A percentile compares a stretch with the other conserved stretches of the same genome.
Conservation (phyloP, 1,140 invertebrate genomes). For the Heliconius congener region DNA sequence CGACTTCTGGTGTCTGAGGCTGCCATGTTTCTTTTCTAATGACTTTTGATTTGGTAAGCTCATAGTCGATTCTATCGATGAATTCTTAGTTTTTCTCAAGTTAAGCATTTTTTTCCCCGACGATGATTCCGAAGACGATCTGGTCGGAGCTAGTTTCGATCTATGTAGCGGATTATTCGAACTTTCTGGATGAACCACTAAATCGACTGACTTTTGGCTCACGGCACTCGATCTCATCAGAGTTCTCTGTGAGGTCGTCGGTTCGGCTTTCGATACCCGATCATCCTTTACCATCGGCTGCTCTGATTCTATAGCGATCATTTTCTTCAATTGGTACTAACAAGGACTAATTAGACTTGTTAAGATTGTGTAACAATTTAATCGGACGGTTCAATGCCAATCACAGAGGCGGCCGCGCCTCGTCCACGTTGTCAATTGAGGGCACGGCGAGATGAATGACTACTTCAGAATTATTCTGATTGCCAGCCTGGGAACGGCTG, state of each 20-base stretch:
- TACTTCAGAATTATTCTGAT: slow-evolving; percentile 60
- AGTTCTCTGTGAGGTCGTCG: slow-evolving; percentile 61
- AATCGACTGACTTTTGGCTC: slow-evolving; percentile 83
- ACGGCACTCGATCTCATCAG: slow-evolving; percentile 81
- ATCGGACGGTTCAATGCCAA: slow-evolving; percentile 41
- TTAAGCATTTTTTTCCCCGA: slow-evolving; percentile 73
- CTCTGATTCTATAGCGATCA: slow-evolving; percentile 77
- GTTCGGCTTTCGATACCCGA: slow-evolving; percentile 60
- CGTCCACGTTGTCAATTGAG: slow-evolving; percentile 65
- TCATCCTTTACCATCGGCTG: slow-evolving; percentile 68
- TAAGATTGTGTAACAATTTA: slow-evolving; percentile 34
- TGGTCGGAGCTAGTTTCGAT: slow-evolving; percentile 72
- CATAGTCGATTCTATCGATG: slow-evolving; percentile 80
- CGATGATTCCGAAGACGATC: slow-evolving; percentile 74
- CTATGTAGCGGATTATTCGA: slow-evolving; percentile 75
- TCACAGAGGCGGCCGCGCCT: slow-evolving; percentile 73
- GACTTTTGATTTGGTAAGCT: slow-evolving; percentile 80
- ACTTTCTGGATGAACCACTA: slow-evolving; percentile 69
- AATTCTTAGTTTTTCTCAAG: slow-evolving; percentile 77
- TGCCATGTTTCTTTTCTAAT: slow-evolving; percentile 78
- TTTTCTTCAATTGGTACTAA: slow-evolving; percentile 46
- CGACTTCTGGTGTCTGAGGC: slow-evolving; percentile 75
- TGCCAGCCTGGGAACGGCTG: slow-evolving; percentile 48
- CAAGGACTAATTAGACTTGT: slow-evolving; percentile 23
- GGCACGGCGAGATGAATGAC: slow-evolving; percentile 74